phyloP scores from a whole-genome alignment of 2,797 vertebrate species.

The Poecile montanus region DNA sequence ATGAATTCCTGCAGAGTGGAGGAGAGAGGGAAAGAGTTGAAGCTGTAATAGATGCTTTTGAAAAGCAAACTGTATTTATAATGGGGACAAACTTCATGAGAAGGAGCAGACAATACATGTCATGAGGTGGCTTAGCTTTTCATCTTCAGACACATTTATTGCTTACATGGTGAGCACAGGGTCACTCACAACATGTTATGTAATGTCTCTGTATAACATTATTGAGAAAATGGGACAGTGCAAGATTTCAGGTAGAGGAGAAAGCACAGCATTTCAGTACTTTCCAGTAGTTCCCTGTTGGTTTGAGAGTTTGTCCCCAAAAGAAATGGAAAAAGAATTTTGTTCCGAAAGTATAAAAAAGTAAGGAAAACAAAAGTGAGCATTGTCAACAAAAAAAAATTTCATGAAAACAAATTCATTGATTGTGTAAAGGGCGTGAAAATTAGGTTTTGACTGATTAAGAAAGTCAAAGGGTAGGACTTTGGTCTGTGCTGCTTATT shows the following conservation, averaged over 20 bases:
- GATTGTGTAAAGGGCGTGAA: not conserved
- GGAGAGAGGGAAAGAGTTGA: not conserved
- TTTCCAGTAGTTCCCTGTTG: not conserved
- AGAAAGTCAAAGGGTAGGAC: not conserved
- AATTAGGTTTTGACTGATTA: not conserved
- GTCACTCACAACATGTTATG: not conserved
- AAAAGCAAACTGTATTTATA: not conserved
- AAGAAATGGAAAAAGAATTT: not conserved
- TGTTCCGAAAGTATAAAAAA: not conserved
- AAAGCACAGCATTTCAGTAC: not conserved
- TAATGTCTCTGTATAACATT: not conserved
- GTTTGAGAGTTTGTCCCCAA: not conserved
- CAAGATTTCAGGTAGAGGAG: not conserved
- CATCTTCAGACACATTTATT: not conserved
- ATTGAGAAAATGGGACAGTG: not conserved
- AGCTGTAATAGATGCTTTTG: not conserved
- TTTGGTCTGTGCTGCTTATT: not conserved
- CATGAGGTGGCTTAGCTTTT: not conserved
- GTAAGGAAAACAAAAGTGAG: not conserved
- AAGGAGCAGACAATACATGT: not conserved
- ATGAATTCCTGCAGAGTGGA: not conserved
- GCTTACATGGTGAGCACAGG: not conserved
- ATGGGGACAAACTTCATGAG: not conserved
- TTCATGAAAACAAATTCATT: not conserved
- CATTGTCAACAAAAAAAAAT: not conserved